Conservation (phyloP, 2,888 invertebrate species). For the Uloborus plumipes region DNA sequence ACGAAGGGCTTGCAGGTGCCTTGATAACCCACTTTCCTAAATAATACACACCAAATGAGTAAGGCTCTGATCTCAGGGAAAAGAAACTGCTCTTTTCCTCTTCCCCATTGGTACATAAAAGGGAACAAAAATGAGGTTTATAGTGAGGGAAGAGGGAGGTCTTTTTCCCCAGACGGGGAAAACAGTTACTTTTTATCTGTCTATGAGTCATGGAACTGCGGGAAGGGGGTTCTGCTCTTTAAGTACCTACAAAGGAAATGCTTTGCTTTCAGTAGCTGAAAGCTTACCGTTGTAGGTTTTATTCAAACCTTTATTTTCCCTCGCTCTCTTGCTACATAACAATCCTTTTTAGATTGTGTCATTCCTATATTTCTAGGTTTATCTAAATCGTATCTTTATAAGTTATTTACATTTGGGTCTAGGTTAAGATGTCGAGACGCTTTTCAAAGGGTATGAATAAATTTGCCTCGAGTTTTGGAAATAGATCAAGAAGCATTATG, state of each 20-base stretch:
- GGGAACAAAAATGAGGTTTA: constrained; percentile 30
- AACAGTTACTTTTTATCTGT: constrained; percentile 41
- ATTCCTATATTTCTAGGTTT: neutral
- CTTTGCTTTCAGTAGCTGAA: constrained; percentile 28
- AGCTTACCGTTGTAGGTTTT: constrained; percentile 7
- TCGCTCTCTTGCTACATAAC: too few species aligned
- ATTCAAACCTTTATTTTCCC: too few species aligned
- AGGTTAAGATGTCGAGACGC: too few species aligned
- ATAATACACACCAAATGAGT: too few species aligned
- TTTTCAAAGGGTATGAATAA: too few species aligned
- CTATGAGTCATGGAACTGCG: constrained; percentile 37
- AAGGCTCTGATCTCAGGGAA: neutral
- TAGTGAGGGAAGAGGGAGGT: constrained; percentile 4
- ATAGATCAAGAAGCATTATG: too few species aligned
- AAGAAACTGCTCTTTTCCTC: constrained; percentile 1
- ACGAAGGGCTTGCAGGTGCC: too few species aligned
- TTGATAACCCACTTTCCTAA: too few species aligned
- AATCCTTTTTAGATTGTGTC: neutral
- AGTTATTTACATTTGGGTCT: too few species aligned
- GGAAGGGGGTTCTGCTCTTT: constrained; percentile 36
- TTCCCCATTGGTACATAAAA: constrained; percentile 14
- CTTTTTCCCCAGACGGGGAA: constrained; percentile 10
- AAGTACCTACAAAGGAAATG: constrained; percentile 38
- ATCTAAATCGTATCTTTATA: too few species aligned
- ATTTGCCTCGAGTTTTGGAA: too few species aligned